These are phyloP conservation scores for Teleopsis dalmanni DNA, from an alignment of 1,140 invertebrate species.

Conservation along the genomic window DNA sequence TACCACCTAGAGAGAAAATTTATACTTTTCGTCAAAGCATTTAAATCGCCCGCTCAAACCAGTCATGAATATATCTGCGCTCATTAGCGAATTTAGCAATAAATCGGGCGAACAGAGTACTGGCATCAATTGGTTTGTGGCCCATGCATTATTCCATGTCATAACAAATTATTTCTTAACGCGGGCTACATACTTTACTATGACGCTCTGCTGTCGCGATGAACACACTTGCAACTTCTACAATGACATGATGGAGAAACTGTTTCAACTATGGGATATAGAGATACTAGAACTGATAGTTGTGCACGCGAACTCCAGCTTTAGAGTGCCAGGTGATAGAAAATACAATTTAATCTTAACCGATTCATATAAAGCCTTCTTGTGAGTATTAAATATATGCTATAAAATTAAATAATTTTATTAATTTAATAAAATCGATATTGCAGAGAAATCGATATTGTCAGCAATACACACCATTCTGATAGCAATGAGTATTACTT, in stretches of 20 bases:
- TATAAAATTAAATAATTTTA: not conserved
- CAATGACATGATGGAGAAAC: slow-evolving; percentile 29
- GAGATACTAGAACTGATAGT: slow-evolving; percentile 27
- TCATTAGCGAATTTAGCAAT: not conserved
- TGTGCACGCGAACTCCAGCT: slow-evolving; percentile 10
- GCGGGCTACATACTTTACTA: slow-evolving; percentile 22
- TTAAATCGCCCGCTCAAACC: no score
- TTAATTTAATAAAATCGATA: not conserved
- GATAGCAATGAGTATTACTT: slow-evolving; percentile 35
- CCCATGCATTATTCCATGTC: slow-evolving; percentile 24
- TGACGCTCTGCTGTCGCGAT: slow-evolving; percentile 27
- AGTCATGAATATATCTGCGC: not conserved
- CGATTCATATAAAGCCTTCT: slow-evolving; percentile 29
- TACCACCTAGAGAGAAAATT: no score
- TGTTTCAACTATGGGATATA: slow-evolving; percentile 29
- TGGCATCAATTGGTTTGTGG: slow-evolving; percentile 23
- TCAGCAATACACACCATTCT: slow-evolving; percentile 19
- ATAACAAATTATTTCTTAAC: slow-evolving; percentile 27
- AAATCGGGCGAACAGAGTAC: not conserved
- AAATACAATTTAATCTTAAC: slow-evolving; percentile 31
- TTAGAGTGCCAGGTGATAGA: slow-evolving; percentile 15
- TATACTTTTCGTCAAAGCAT: no score
- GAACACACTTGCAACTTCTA: slow-evolving; percentile 31
- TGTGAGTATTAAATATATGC: slow-evolving; percentile 13
- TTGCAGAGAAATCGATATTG: slow-evolving; percentile 19